Base-by-base conservation (phyloP, 2,113 vertebrate species). In the Formicarius rufipectus region DNA sequence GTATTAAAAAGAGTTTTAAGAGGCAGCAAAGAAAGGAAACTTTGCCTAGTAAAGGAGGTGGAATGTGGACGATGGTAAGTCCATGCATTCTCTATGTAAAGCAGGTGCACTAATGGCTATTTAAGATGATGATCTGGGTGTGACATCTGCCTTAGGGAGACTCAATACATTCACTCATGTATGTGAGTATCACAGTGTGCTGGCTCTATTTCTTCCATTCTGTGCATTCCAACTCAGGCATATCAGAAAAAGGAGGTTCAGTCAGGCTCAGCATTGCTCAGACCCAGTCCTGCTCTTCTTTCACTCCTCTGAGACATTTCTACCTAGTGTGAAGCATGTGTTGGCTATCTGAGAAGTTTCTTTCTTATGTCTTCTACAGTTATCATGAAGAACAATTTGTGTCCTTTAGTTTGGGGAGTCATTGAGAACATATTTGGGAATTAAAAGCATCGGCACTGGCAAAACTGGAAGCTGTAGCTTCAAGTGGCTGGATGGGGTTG, bases 1-100 rank as follows among this genome's bases (percentile, higher is more conserved):
- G 12, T 69, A 35, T 90, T 92, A 89, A 80, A 73, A 75, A 84
- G 94, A 93, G 56, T 79, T 87, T 96, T 87, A 69, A 52, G 80
- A 87, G 66, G 28, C n/a, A 89, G 52, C 16, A 72, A 78, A 74
- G 23, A 81, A 17, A 25, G 20, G 12, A 84, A 91, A 88, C n/a
- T 84, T 89, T 60, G 24, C 25, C 35, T 72, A 44, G 15, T 7
- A 71, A 35, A 72, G 33, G 35, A 86, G 44, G 17, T 60, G 31
- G 16, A 86, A 74, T 75, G 55, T 40, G 58, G 47, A 47, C 7
- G 74, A 31, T 23, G 16, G 8, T 56, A 81, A 33, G 14, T 31
- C 47, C 1, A 7, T 30, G 16, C 11, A 35, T 59, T 20, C 35
- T 89, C 31, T 77, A 14, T 5, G 3, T 44, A 40, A 47, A 31